Evolutionary conservation across 2,797 vertebrate genomes (phyloP).

Genomic region (Fundulus diaphanus): DNA sequence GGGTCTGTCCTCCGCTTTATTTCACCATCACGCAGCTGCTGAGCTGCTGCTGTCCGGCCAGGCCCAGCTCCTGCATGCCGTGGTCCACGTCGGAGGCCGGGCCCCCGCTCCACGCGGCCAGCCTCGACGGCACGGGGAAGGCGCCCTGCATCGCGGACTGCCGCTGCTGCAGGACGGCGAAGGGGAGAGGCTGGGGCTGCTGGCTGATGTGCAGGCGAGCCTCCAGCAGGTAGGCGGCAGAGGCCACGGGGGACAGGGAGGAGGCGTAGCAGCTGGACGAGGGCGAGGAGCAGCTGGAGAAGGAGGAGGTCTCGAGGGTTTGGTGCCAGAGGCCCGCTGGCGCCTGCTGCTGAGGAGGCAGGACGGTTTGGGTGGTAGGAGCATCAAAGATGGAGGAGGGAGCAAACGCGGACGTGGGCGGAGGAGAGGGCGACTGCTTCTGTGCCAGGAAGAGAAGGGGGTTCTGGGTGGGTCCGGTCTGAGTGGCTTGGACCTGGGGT

Average conservation of each 20-base stretch:
- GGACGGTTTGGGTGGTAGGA: slow-evolving; percentile 61
- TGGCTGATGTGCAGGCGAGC: slow-evolving; percentile 89
- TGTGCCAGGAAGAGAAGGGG: slow-evolving; percentile 78
- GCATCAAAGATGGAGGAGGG: slow-evolving; percentile 70
- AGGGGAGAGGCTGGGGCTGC: slow-evolving; percentile 66
- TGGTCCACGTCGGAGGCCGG: slow-evolving; percentile 69
- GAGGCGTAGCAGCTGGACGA: slow-evolving; percentile 66
- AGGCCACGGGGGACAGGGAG: slow-evolving; percentile 84
- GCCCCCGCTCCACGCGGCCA: slow-evolving; percentile 80
- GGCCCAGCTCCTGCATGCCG: slow-evolving; percentile 72
- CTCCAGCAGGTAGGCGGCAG: slow-evolving; percentile 90
- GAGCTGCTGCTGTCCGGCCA: slow-evolving; percentile 76
- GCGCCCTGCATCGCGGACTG: slow-evolving; percentile 48
- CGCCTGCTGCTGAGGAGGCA: slow-evolving; percentile 55
- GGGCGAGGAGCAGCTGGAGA: slow-evolving; percentile 46
- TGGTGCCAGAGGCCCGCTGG: slow-evolving; percentile 71
- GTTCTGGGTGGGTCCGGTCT: slow-evolving; percentile 83
- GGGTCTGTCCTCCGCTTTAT: slow-evolving; percentile 48
- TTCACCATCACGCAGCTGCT: slow-evolving; percentile 93
- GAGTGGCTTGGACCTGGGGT: slow-evolving; percentile 77
- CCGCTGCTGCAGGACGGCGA: slow-evolving; percentile 65
- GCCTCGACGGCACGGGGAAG: slow-evolving; percentile 73
- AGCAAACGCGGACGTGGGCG: slow-evolving; percentile 65
- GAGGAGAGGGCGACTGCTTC: slow-evolving; percentile 76
- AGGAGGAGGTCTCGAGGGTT: slow-evolving; percentile 46